Evolutionary conservation across 23 tunicate genomes (phyloP).

Genomic region (Botrylloides violaceus): DNA sequence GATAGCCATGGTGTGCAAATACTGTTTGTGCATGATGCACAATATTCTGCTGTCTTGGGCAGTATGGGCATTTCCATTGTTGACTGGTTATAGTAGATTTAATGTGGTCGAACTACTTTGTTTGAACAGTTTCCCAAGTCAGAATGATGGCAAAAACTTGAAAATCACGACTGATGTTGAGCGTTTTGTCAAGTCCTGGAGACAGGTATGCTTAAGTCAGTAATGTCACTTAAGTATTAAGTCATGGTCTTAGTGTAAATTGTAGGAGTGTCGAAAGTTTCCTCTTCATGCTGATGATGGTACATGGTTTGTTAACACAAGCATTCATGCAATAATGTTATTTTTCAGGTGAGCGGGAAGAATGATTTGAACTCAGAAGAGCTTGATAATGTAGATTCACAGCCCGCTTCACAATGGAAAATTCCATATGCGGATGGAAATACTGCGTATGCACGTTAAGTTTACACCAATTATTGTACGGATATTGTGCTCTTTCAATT

Average conservation of each 20-base stretch:
- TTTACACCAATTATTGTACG: too few species aligned
- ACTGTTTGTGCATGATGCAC: too few species aligned
- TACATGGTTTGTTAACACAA: background rate
- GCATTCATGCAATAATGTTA: background rate
- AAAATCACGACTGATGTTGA: background rate
- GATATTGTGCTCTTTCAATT: too few species aligned
- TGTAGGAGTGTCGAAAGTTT: too few species aligned
- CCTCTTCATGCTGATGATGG: too few species aligned
- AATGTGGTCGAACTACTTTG: too few species aligned
- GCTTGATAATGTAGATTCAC: background rate
- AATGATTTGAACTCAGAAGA: background rate
- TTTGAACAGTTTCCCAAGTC: background rate
- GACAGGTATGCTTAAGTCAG: background rate
- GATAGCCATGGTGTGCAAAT: too few species aligned
- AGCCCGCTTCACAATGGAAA: background rate
- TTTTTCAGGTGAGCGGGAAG: background rate
- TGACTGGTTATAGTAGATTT: too few species aligned
- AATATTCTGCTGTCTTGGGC: too few species aligned
- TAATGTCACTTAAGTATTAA: too few species aligned
- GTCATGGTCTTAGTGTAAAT: too few species aligned
- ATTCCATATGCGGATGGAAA: background rate
- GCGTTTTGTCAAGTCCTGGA: background rate
- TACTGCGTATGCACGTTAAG: background rate
- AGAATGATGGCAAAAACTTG: background rate
- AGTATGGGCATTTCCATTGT: too few species aligned